Conservation (phyloP, 1,140 invertebrate genomes). For the Ceratosolen solmsi region DNA sequence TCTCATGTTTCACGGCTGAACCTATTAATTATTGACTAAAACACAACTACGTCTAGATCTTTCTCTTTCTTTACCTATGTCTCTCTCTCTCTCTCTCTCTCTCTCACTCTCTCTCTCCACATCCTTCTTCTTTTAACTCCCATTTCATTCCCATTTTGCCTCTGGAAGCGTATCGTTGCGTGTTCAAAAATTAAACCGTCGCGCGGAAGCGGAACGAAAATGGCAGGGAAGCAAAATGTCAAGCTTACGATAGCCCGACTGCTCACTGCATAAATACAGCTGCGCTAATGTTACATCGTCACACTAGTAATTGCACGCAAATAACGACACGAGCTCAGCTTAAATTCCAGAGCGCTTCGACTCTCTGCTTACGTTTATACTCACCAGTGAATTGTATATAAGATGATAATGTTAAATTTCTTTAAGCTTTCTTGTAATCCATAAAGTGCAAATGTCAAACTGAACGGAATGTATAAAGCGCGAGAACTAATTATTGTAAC, state of each 20-base stretch:
- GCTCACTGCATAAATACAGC: slow-evolving; percentile 60
- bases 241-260: slow-evolving; percentile 40
- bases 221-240: slow-evolving; percentile 9
- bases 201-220: slow-evolving; percentile 31
- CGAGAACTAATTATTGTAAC: no score
- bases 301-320: slow-evolving; percentile 61
- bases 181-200: slow-evolving; percentile 25
- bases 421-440: neutral
- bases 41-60: neutral
- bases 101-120: neutral
- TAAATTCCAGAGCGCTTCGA: slow-evolving; percentile 54
- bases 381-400: neutral
- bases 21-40: slow-evolving; percentile 15
- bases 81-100: neutral
- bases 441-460: neutral
- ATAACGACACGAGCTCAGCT: slow-evolving; percentile 57
- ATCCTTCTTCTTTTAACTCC: neutral
- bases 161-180: neutral
- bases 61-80: no score
- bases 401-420: neutral
- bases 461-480: no score
- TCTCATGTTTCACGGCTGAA: neutral
- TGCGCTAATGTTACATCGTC: slow-evolving; percentile 63
- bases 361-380: neutral
- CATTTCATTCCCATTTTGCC: neutral